A percentile compares a stretch with the other conserved stretches of the same genome.
Evolutionary conservation across 2,888 invertebrate species (phyloP).

Genomic region (Eudemis profundana): DNA sequence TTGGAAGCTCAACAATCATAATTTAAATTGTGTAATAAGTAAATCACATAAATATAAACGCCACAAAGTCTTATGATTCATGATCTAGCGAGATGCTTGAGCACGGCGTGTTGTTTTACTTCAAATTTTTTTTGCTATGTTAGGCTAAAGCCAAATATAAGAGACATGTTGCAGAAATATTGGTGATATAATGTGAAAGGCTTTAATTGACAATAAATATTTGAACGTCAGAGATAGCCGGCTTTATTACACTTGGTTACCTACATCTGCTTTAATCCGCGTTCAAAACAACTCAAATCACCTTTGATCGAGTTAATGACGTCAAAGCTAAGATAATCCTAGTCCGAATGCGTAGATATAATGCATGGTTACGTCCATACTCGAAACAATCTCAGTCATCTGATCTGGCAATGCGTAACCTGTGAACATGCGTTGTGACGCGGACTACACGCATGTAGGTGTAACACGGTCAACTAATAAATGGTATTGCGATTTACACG

Average conservation of each 20-base stretch:
- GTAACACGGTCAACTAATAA: conserved; percentile 24
- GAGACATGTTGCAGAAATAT: no score
- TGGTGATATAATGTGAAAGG: no score
- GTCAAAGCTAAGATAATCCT: conserved; percentile 7
- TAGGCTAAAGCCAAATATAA: no score
- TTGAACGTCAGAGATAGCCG: not conserved
- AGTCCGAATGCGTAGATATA: not conserved
- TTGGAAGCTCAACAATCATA: conserved; percentile 9
- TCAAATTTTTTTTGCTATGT: no score
- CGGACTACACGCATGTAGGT: not conserved
- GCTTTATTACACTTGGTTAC: not conserved
- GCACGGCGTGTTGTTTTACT: no score
- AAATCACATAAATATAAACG: not conserved
- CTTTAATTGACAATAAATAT: no score
- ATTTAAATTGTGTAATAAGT: not conserved
- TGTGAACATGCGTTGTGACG: conserved; percentile 4
- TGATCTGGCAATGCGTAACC: conserved; percentile 16
- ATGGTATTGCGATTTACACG: conserved; percentile 26
- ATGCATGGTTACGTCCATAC: conserved; percentile 5
- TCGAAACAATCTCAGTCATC: conserved; percentile 1
- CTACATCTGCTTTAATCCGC: not conserved
- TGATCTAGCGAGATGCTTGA: no score
- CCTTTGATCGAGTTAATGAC: conserved; percentile 7
- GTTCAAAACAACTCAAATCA: not conserved
- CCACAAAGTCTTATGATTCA: no score